phyloP scores from a whole-genome alignment of 2,888 invertebrate genomes.

The Heliconius ethilla region DNA sequence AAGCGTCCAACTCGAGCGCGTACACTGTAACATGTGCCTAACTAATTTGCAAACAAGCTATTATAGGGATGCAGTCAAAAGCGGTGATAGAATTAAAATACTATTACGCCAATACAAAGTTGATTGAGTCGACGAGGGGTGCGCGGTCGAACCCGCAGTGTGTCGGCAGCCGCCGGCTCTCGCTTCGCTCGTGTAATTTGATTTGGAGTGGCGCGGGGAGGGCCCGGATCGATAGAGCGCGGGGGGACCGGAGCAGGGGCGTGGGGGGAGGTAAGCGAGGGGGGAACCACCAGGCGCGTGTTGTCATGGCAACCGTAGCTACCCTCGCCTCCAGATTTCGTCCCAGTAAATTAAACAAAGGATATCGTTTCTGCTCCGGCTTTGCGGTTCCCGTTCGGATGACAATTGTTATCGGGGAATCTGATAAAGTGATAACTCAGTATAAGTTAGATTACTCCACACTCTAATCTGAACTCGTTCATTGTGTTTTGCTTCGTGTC shows the following conservation, averaged over 20 bases:
- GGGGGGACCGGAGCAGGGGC: constrained; percentile 46
- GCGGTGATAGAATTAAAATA: constrained; percentile 80
- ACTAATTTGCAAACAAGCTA: constrained; percentile 74
- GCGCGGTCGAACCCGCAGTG: constrained; percentile 45
- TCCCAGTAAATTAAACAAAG: constrained; percentile 80
- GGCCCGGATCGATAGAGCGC: constrained; percentile 60
- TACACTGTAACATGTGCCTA: constrained; percentile 55
- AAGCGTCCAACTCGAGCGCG: constrained; percentile 41
- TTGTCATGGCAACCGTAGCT: constrained; percentile 80
- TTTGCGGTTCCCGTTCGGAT: constrained; percentile 43
- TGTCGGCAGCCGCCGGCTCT: constrained; percentile 50
- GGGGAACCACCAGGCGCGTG: constrained; percentile 68
- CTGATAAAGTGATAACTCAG: constrained; percentile 41
- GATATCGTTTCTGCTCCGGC: constrained; percentile 65
- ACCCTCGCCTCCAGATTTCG: constrained; percentile 78
- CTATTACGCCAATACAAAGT: constrained; percentile 78
- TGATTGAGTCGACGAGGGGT: constrained; percentile 65
- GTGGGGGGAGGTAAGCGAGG: constrained; percentile 46
- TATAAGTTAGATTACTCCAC: constrained; percentile 42
- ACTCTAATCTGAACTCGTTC: constrained; percentile 34
- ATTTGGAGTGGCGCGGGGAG: constrained; percentile 75
- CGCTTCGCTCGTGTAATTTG: constrained; percentile 75
- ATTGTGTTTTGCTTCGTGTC: constrained; percentile 14
- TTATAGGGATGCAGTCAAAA: constrained; percentile 68
- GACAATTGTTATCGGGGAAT: constrained; percentile 44